phyloP scores from a whole-genome alignment of 2,888 invertebrate genomes.

The Drosophila engyochracea region DNA sequence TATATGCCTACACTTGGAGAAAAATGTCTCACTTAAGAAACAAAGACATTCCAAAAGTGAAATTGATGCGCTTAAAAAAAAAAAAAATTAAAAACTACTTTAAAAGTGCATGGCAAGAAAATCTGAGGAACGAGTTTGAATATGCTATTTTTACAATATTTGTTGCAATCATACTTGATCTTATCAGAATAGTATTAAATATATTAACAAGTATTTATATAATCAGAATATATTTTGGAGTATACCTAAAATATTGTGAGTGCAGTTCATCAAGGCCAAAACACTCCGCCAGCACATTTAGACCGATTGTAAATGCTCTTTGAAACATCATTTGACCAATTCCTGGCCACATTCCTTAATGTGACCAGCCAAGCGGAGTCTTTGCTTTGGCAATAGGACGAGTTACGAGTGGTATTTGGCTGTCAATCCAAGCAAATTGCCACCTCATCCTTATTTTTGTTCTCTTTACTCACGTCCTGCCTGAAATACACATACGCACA shows the following conservation, averaged over 20 bases:
- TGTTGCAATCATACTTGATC: not conserved
- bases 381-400: conserved; percentile 17
- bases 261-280: not conserved
- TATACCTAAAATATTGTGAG: too few species aligned
- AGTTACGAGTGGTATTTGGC: conserved; percentile 17
- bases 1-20: not conserved
- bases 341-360: conserved; percentile 15
- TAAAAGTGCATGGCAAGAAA: not conserved
- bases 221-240: not conserved
- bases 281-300: not conserved
- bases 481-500: conserved; percentile 16
- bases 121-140: not conserved
- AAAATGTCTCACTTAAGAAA: not conserved
- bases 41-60: too few species aligned
- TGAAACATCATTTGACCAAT: conserved; percentile 19
- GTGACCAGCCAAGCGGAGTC: conserved; percentile 29
- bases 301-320: conserved; percentile 26
- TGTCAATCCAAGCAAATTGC: conserved; percentile 51
- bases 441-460: conserved; percentile 27
- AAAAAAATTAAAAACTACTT: not conserved
- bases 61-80: not conserved
- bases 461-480: not conserved
- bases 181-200: not conserved
- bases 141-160: rapidly evolving
- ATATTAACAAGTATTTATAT: not conserved